These are phyloP conservation scores for Tachystola acroxantha DNA, from an alignment of 2,888 invertebrate species.

Conservation along the genomic window DNA sequence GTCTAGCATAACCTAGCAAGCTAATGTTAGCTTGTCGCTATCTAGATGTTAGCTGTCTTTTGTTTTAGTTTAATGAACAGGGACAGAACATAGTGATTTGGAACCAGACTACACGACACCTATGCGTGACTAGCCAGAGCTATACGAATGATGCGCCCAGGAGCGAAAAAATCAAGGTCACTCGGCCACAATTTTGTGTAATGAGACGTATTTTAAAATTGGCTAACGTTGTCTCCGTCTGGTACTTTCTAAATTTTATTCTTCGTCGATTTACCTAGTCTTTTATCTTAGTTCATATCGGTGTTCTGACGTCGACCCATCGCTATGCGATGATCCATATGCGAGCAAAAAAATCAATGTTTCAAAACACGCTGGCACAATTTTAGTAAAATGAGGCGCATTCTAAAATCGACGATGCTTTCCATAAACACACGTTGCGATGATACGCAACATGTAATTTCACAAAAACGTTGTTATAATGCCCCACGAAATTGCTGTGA, in stretches of 20 bases:
- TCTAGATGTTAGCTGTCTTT: no score
- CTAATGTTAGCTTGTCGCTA: no score
- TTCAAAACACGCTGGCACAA: background rate
- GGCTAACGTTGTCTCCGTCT: no score
- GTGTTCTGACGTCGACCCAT: background rate
- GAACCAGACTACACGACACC: no score
- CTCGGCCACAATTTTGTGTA: no score
- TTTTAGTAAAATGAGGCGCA: conserved; percentile 13
- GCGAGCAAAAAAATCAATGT: background rate
- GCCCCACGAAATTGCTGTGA: conserved; percentile 63
- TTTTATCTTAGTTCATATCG: background rate
- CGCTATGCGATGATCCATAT: background rate
- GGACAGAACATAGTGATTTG: no score
- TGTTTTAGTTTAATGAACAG: no score
- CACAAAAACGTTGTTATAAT: conserved; percentile 65
- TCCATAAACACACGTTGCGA: conserved; percentile 57
- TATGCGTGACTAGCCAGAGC: no score
- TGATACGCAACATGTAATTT: conserved; percentile 50
- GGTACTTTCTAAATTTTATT: background rate
- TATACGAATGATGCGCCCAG: no score
- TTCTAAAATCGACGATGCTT: conserved; percentile 40
- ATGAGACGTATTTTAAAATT: no score
- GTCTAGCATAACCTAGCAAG: no score
- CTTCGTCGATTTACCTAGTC: background rate
- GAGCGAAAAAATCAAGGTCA: no score